Evolutionary conservation across 2,888 invertebrate species (phyloP).

Genomic region (Oscheius onirici): DNA sequence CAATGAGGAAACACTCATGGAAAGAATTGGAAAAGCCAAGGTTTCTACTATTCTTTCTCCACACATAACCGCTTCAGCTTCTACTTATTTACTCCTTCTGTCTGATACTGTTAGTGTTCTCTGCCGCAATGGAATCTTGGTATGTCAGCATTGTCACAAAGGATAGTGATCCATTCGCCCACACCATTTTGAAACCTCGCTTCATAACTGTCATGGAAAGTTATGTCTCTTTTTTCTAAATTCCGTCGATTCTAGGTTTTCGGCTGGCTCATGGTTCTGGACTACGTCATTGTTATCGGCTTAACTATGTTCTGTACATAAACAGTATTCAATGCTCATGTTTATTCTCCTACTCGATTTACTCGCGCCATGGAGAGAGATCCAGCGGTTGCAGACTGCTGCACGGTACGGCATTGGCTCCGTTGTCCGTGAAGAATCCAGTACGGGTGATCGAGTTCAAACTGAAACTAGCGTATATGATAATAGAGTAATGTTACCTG

Average conservation of each 20-base stretch:
- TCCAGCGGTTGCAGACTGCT: slow-evolving; percentile 58
- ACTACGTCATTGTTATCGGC: slow-evolving; percentile 8
- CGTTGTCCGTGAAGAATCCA: slow-evolving; percentile 48
- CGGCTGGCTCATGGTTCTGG: slow-evolving; percentile 24
- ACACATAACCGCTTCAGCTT: neutral
- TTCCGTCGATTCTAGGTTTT: slow-evolving; percentile 6
- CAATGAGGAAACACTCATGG: neutral
- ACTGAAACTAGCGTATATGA: slow-evolving; percentile 31
- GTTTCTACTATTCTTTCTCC: neutral
- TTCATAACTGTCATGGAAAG: slow-evolving; percentile 24
- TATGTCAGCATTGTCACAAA: slow-evolving; percentile 15
- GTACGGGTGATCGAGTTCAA: slow-evolving; percentile 40
- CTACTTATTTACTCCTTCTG: slow-evolving; percentile 12
- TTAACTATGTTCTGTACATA: slow-evolving; percentile 23
- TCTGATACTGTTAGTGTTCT: slow-evolving; percentile 14
- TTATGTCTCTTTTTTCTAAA: neutral
- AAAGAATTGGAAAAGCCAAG: slow-evolving; percentile 21
- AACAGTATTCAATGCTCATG: neutral
- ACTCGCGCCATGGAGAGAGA: slow-evolving; percentile 60
- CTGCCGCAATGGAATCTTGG: slow-evolving; percentile 27
- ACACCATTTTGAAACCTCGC: slow-evolving; percentile 13
- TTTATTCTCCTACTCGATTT: neutral
- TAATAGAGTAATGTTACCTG: slow-evolving; percentile 34
- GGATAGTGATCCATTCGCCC: slow-evolving; percentile 9
- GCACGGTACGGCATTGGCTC: slow-evolving; percentile 60